Base-by-base conservation (phyloP, 2,797 vertebrate species). In the Gila robusta region DNA sequence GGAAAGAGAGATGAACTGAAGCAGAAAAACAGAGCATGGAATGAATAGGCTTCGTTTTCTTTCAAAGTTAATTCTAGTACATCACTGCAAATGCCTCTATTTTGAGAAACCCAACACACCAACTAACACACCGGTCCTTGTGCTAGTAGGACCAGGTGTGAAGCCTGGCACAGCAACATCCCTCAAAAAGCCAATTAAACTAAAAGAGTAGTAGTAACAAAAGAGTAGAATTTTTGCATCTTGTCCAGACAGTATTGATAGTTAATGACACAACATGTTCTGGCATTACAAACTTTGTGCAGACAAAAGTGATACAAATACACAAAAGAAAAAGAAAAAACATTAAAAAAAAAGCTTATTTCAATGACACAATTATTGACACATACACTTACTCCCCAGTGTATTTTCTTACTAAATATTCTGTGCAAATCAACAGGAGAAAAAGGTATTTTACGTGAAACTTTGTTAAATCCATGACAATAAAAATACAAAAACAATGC, bases 401-500 rank as follows among this genome's bases (percentile, higher is more conserved):
- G 44, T 28, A 67, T 52, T 74, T 88, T 47, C 52, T 73, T 85
- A 85, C 52, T 80, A 89, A 90, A 91, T 81, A 70, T 73, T 89
- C 52, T 87, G 84, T 89, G 82, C 83, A 88, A 88, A 91, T 84
- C 89, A 92, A 91, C 81, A 84, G 37, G 85, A 89, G 56, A 62
- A 71, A 28, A 73, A 88, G 88, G 88, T 89, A 86, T 86, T 88
- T 67, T 81, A 87, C 89, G 83, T 59, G 47, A 59, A 59, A 59
- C 76, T 67, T 41, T 79, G 71, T 76, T 83, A 81, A 69, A 74
- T 84, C 78, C 23, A 62, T 79, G 28, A 89, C 81, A 82, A 52
- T 81, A 86, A 83, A 85, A 66, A 72, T 81, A 88, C 35, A 64
- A 83, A 87, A 89, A 90, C 26, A 91, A 86, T 39, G 47, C 66